A percentile compares a stretch with the other conserved stretches of the same genome.
Evolutionary conservation across 2,113 vertebrate species (phyloP).

Genomic region (Nycticorax nycticorax): DNA sequence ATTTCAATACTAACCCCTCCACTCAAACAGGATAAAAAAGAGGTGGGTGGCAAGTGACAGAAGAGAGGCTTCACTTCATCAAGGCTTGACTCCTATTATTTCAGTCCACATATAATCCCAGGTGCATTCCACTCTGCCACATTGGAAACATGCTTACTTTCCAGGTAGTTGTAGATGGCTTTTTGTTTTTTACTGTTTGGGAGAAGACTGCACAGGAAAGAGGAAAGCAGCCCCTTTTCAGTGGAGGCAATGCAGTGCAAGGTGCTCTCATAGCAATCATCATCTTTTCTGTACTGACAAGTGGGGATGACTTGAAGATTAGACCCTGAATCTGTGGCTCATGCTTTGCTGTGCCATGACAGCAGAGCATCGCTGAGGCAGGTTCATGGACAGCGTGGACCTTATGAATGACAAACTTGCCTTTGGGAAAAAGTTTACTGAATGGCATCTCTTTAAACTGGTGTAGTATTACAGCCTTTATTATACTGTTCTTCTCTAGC

Average conservation of each 20-base stretch:
- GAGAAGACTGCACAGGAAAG: neutral
- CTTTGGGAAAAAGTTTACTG: neutral
- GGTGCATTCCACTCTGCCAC: neutral
- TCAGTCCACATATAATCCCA: neutral
- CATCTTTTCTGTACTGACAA: neutral
- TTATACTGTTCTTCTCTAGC: neutral
- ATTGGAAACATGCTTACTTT: neutral
- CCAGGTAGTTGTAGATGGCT: neutral
- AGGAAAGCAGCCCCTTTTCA: neutral
- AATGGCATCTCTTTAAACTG: neutral
- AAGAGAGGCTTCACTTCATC: neutral
- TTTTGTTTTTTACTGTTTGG: neutral
- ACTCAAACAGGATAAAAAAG: neutral
- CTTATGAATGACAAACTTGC: neutral
- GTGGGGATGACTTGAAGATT: neutral
- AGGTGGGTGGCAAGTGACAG: neutral
- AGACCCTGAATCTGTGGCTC: neutral
- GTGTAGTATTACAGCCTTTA: neutral
- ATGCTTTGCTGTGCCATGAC: neutral
- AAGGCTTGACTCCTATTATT: neutral
- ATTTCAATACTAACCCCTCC: neutral
- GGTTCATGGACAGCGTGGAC: neutral
- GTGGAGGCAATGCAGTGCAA: accelerated
- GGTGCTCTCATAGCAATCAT: neutral
- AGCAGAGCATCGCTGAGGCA: neutral